Evolutionary conservation across 2,113 vertebrate genomes (phyloP).

Genomic region (Castor canadensis): DNA sequence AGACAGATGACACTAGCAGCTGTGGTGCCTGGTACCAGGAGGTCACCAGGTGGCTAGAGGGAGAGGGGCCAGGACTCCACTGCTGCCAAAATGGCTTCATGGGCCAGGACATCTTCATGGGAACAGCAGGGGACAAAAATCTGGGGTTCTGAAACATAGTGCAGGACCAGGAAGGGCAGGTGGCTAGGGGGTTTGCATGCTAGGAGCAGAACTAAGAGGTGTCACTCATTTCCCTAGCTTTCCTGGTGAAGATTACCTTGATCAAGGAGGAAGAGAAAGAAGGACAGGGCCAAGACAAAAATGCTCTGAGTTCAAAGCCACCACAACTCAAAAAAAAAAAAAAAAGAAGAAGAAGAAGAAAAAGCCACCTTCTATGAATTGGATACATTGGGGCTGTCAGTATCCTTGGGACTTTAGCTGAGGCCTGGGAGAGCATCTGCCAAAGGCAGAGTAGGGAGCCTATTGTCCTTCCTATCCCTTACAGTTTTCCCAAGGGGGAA

Average conservation of each 20-base stretch:
- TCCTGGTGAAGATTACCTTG: background rate
- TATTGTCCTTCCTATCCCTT: background rate
- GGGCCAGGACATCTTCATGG: too few relatives aligned
- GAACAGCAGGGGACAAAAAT: background rate
- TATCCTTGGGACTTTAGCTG: background rate
- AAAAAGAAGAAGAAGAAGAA: too few relatives aligned
- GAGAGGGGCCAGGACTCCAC: background rate
- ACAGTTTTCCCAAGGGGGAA: background rate
- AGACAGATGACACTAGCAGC: background rate
- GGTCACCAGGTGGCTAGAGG: background rate
- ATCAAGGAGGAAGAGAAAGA: background rate
- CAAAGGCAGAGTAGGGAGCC: background rate
- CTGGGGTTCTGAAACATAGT: background rate
- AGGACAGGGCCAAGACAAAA: background rate
- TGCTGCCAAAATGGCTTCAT: rapidly evolving
- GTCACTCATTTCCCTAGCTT: background rate
- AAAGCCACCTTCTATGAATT: too few relatives aligned
- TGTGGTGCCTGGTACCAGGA: background rate
- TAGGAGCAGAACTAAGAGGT: background rate
- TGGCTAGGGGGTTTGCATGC: background rate
- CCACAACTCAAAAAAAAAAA: too few relatives aligned
- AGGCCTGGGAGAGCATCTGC: background rate
- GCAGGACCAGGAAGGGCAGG: background rate
- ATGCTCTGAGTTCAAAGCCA: too few relatives aligned
- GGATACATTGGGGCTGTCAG: background rate